phyloP scores from a whole-genome alignment of 1,140 invertebrate genomes.

The Eciton burchellii region DNA sequence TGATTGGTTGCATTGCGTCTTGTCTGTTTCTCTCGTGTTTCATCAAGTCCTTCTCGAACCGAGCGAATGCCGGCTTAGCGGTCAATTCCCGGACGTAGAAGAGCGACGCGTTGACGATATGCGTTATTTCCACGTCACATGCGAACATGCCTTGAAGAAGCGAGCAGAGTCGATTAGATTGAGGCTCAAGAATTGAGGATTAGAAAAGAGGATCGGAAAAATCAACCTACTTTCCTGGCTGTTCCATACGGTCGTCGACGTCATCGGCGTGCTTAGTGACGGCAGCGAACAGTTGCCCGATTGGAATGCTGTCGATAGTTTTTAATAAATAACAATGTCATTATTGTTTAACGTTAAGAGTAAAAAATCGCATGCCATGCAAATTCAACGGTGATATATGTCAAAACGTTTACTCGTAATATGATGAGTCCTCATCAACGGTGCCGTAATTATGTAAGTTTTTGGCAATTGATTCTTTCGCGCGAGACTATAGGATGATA shows the following conservation, averaged over 20 bases:
- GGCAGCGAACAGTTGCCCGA: no score
- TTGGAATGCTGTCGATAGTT: no score
- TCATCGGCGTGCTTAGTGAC: no score
- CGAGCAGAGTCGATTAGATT: slow-evolving; percentile 4
- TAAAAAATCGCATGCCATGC: neutral
- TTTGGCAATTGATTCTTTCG: slow-evolving; percentile 69
- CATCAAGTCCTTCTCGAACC: neutral
- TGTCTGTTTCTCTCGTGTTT: neutral
- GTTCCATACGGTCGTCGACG: no score
- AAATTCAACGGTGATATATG: slow-evolving; percentile 11
- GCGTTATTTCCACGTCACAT: slow-evolving; percentile 86
- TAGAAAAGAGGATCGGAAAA: no score
- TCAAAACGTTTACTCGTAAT: slow-evolving; percentile 57
- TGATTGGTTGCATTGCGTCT: neutral
- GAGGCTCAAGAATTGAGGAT: neutral
- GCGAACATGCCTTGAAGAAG: slow-evolving; percentile 80
- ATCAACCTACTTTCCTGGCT: slow-evolving; percentile 30
- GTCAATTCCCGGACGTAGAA: slow-evolving; percentile 88
- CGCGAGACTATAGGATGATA: slow-evolving; percentile 49
- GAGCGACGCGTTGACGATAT: slow-evolving; percentile 88
- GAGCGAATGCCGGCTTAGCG: slow-evolving; percentile 7
- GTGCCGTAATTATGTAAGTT: slow-evolving; percentile 75
- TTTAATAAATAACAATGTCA: neutral
- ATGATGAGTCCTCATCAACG: slow-evolving; percentile 36
- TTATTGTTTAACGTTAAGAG: neutral